phyloP scores from a whole-genome alignment of 2,888 invertebrate species.

The Lissonota sp. region DNA sequence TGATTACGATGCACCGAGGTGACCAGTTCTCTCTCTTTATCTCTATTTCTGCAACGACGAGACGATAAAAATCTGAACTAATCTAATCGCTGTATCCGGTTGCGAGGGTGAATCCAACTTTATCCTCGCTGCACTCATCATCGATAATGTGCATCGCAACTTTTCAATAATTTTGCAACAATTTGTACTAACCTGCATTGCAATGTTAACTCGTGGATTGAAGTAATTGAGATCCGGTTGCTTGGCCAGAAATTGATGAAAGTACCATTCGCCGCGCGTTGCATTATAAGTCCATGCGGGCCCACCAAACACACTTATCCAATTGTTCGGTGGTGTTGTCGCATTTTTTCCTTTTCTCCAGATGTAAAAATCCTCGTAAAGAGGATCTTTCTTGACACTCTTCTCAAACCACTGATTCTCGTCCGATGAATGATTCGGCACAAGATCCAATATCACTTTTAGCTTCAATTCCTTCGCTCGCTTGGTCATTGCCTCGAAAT shows the following conservation, averaged over 20 bases:
- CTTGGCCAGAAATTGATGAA: conserved; percentile 85
- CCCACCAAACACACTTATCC: conserved; percentile 85
- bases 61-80: conserved; percentile 32
- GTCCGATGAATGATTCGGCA: conserved; percentile 86
- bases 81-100: conserved; percentile 15
- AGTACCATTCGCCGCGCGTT: conserved; percentile 83
- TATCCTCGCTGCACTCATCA: background rate
- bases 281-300: conserved; percentile 85
- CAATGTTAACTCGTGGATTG: conserved; percentile 79
- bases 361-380: conserved; percentile 85
- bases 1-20: background rate
- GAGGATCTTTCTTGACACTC: conserved; percentile 75
- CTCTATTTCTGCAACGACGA: background rate
- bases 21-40: too few relatives aligned
- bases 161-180: too few relatives aligned
- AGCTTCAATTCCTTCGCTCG: conserved; percentile 86
- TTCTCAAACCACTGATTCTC: conserved; percentile 86
- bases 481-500: conserved; percentile 87
- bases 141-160: background rate
- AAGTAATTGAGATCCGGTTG: conserved; percentile 86
- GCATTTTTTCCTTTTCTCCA: conserved; percentile 81
- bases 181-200: conserved; percentile 78
- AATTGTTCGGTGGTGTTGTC: conserved; percentile 81
- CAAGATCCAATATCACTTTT: conserved; percentile 87
- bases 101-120: background rate